A percentile compares a stretch with the other conserved stretches of the same genome.
phyloP scores from a whole-genome alignment of 2,113 vertebrate species.

The Patagioenas fasciata region DNA sequence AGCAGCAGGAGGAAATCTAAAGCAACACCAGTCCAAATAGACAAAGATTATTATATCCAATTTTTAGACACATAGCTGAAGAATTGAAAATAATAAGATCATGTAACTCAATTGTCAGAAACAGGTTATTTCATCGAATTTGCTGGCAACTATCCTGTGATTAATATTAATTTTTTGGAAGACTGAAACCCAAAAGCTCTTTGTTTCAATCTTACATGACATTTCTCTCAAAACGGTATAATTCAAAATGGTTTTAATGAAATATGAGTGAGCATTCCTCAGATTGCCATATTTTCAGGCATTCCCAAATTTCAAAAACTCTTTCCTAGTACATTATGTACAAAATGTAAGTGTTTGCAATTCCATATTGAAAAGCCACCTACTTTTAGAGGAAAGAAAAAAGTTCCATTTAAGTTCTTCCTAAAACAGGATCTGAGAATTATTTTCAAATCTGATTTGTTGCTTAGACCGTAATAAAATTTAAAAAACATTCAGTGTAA shows the following conservation, averaged over 20 bases:
- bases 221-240: background rate
- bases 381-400: background rate
- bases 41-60: background rate
- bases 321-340: background rate
- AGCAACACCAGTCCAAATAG: background rate
- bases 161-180: background rate
- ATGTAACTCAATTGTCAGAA: background rate
- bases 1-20: background rate
- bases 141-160: background rate
- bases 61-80: background rate
- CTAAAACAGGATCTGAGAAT: background rate
- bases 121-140: background rate
- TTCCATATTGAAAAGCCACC: background rate
- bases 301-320: background rate
- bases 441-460: background rate
- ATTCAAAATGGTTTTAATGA: background rate
- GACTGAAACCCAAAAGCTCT: background rate
- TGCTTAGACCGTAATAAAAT: background rate
- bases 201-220: background rate
- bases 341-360: background rate
- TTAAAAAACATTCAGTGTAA: background rate
- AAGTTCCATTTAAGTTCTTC: background rate
- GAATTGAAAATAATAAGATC: background rate
- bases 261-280: background rate
- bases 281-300: background rate